Conservation (phyloP, 2,113 vertebrate genomes). For the Prochilodus magdalenae region DNA sequence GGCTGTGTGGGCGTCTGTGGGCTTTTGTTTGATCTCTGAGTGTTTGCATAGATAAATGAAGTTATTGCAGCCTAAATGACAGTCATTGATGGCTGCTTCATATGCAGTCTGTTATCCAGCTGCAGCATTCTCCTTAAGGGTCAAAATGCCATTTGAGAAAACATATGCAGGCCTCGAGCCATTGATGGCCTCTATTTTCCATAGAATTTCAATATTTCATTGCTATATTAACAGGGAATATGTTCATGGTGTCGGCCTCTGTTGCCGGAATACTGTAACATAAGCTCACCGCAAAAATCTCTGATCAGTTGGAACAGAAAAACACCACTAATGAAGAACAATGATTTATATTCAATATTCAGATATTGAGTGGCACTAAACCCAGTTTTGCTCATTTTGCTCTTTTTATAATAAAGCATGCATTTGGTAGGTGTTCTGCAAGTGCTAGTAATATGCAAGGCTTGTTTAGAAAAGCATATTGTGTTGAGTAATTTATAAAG, state of each 20-base stretch:
- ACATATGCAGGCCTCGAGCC: neutral
- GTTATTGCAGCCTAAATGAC: constrained; percentile 7
- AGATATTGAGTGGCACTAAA: too few relatives aligned
- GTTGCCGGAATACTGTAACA: neutral
- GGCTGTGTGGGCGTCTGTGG: constrained; percentile 19
- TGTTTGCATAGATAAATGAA: constrained; percentile 26
- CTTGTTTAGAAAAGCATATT: too few relatives aligned
- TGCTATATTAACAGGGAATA: neutral
- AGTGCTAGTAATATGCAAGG: too few relatives aligned
- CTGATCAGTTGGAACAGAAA: too few relatives aligned
- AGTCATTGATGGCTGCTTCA: constrained; percentile 6
- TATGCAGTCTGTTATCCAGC: neutral
- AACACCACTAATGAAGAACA: too few relatives aligned
- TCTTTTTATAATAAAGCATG: too few relatives aligned
- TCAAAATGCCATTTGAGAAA: constrained; percentile 8
- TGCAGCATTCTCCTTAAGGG: neutral
- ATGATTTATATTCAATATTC: too few relatives aligned
- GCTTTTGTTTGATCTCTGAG: constrained; percentile 18
- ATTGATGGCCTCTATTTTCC: neutral
- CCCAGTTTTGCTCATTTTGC: too few relatives aligned
- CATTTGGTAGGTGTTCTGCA: too few relatives aligned
- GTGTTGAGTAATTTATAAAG: too few relatives aligned
- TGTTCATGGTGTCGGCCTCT: neutral
- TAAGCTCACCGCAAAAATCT: too few relatives aligned
- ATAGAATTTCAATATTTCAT: constrained; percentile 2